A percentile compares a stretch with the other conserved stretches of the same genome.
These are phyloP conservation scores for Apantesis nais DNA, from an alignment of 2,888 invertebrate species.

Conservation along the genomic window DNA sequence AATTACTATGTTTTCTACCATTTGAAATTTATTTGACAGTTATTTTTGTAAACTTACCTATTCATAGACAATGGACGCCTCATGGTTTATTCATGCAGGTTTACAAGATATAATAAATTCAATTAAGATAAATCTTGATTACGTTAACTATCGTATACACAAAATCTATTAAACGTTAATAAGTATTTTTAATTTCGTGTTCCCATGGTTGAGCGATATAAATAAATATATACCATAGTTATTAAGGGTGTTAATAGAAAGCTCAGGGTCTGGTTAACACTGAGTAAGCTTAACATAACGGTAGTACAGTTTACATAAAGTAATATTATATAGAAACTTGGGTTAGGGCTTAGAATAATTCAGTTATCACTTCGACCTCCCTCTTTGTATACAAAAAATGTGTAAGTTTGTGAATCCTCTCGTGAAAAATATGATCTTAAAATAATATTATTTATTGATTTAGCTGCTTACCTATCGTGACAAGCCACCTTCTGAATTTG, in stretches of 20 bases:
- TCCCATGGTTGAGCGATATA: background rate
- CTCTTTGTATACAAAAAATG: background rate
- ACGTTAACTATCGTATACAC: constrained; percentile 12
- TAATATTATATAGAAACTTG: background rate
- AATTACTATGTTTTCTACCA: constrained; percentile 45
- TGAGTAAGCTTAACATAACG: background rate
- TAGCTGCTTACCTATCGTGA: too few species aligned
- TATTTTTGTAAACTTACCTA: constrained; percentile 40
- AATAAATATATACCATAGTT: background rate
- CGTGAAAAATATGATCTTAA: background rate
- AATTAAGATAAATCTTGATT: constrained; percentile 29
- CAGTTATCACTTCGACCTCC: background rate
- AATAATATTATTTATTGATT: too few species aligned
- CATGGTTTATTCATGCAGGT: constrained; percentile 39
- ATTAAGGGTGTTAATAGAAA: background rate
- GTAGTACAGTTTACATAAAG: background rate
- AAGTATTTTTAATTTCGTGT: background rate
- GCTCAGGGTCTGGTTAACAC: background rate
- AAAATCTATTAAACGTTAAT: background rate
- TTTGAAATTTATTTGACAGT: constrained; percentile 49
- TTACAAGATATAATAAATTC: constrained; percentile 24
- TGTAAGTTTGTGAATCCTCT: background rate
- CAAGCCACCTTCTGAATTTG: too few species aligned
- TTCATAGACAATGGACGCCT: constrained; percentile 43
- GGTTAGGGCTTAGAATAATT: background rate